phyloP scores from a whole-genome alignment of 2,888 invertebrate genomes.

The Abscondita cerata region DNA sequence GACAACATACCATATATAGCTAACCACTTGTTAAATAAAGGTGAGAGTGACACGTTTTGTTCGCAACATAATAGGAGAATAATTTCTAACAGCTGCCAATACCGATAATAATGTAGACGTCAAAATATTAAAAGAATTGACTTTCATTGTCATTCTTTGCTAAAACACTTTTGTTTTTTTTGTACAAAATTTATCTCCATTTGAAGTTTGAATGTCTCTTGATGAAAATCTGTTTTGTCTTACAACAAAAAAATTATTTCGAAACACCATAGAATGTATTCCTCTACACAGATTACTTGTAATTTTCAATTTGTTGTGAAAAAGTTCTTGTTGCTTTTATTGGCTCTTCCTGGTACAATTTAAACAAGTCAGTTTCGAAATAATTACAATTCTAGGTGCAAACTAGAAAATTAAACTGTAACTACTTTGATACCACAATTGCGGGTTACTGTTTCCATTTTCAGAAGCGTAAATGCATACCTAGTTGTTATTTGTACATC shows the following conservation, averaged over 20 bases:
- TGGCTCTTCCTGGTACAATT: not conserved
- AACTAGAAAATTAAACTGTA: constrained; percentile 20
- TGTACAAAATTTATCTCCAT: not conserved
- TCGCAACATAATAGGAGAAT: constrained; percentile 12
- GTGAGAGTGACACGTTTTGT: constrained; percentile 17
- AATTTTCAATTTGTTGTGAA: no score
- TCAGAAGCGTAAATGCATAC: constrained; percentile 16
- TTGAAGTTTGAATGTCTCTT: no score
- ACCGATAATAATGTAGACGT: constrained; percentile 15
- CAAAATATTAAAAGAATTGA: constrained; percentile 18
- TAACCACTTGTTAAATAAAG: constrained; percentile 14
- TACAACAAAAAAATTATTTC: no score
- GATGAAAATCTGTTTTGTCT: no score
- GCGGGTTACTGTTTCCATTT: constrained; percentile 15
- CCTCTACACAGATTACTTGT: no score
- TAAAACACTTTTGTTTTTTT: not conserved
- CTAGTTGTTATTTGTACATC: constrained; percentile 12
- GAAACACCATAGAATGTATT: no score
- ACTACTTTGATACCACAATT: constrained; percentile 15
- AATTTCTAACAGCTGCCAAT: constrained; percentile 13
- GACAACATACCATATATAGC: constrained; percentile 7
- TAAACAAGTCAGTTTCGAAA: constrained; percentile 10
- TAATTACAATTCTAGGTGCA: constrained; percentile 11
- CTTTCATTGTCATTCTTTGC: not conserved
- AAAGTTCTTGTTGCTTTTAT: not conserved